phyloP scores from a whole-genome alignment of 2,113 vertebrate genomes.

The Pelobates fuscus region DNA sequence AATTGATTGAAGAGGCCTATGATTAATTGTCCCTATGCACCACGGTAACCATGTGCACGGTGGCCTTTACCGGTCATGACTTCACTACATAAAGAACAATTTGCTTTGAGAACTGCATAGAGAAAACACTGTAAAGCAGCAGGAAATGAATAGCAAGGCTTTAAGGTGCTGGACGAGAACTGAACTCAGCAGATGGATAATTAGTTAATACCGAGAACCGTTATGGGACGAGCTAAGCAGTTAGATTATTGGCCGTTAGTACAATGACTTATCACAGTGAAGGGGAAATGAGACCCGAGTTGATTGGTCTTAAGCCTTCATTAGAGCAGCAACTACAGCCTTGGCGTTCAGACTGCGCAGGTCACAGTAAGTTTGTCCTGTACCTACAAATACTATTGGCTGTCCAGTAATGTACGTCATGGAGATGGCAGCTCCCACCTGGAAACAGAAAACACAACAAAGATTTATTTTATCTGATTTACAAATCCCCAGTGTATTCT shows the following conservation, averaged over 20 bases:
- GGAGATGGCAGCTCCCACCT: slow-evolving; percentile 97
- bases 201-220: not conserved
- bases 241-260: not conserved
- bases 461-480: too few species aligned
- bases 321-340: slow-evolving; percentile 93
- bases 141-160: not conserved
- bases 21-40: too few species aligned
- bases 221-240: not conserved
- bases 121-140: not conserved
- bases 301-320: slow-evolving; percentile 82
- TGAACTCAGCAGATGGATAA: not conserved
- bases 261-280: not conserved
- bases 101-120: not conserved
- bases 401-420: slow-evolving; percentile 99
- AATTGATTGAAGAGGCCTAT: too few species aligned
- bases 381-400: slow-evolving; percentile 97
- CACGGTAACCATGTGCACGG: too few species aligned
- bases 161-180: not conserved
- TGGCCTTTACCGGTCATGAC: too few species aligned
- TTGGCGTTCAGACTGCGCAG: slow-evolving; percentile 95
- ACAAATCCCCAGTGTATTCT: too few species aligned
- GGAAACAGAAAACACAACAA: not conserved
- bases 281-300: not conserved
- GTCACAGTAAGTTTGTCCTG: slow-evolving; percentile 96
- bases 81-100: too few species aligned